Evolutionary conservation across 2,797 vertebrate species (phyloP), one percentile per base, ranked within the genome.

Genomic region (Gadopsis bispinosus): DNA sequence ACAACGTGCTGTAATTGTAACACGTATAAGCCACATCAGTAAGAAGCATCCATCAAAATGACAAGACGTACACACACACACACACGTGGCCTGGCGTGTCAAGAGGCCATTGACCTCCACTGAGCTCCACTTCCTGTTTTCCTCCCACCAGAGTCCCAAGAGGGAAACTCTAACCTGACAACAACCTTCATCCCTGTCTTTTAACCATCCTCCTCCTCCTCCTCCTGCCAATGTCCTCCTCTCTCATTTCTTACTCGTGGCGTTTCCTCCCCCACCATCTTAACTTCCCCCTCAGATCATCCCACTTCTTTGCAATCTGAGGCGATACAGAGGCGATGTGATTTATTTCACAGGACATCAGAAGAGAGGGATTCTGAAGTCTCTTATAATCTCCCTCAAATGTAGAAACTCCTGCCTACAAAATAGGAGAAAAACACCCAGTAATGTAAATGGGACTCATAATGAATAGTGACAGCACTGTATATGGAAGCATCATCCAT

Each of bases 101-200:
- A 89, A 83, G 83, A 84, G 90, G 90, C 91, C 83, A 5, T 71
- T 94, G 92, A 93, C 92, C 92, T 93, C 77, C 77, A 77, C 67
- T 73, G 84, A 87, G 78, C 83, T 89, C 83, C 51, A 67, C 86
- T 90, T 95, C 92, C 92, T 92, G 89, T 79, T 69, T 81, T 81
- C 72, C 76, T 69, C 69, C 83, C 77, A 22, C 41, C 16, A 37
- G n/a, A 69, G 60, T 82, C 81, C 80, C 87, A 63, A 31, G 81
- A 87, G 89, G 63, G 69, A 81, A 88, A 45, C 51, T 70, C 50
- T 73, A 51, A 69, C 45, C 76, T 84, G 87, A 92, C 84, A 90
- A 69, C 64, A 88, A 43, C 81, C 79, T 81, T 79, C 74, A 58
- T 84, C 73, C 77, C 76, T 73, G 66, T 79, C 75, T 86, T 75